Percentiles rank a stretch among this genome's conserved stretches.
phyloP scores from a whole-genome alignment of 2,113 vertebrate species.

The Planiliza haematocheilus region DNA sequence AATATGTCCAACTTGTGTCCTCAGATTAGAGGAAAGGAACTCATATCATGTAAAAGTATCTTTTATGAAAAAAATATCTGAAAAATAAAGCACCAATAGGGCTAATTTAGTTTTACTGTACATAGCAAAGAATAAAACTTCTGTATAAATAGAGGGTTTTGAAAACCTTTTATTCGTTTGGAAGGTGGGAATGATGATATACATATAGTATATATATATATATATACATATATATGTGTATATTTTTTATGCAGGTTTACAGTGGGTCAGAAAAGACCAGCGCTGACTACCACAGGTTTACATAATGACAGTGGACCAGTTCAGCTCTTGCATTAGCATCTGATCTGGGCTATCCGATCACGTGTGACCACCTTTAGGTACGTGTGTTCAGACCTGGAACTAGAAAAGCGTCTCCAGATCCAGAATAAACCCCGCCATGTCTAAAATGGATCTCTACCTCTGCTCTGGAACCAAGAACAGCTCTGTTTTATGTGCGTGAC shows the following conservation, averaged over 20 bases:
- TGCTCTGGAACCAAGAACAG: too few relatives aligned
- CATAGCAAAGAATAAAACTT: slow-evolving; percentile 6
- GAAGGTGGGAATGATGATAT: neutral
- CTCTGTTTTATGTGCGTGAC: too few relatives aligned
- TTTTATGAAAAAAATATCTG: slow-evolving; percentile 13
- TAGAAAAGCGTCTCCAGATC: too few relatives aligned
- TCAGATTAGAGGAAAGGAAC: slow-evolving; percentile 16
- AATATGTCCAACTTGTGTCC: slow-evolving; percentile 2
- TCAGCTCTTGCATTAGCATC: too few relatives aligned
- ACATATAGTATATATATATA: neutral
- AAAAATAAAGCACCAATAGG: slow-evolving; percentile 20
- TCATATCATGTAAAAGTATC: neutral
- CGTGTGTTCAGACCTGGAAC: too few relatives aligned
- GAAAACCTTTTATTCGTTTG: slow-evolving; percentile 9
- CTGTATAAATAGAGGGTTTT: neutral
- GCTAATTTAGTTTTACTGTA: slow-evolving; percentile 44
- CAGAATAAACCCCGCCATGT: too few relatives aligned
- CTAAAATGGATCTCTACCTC: too few relatives aligned
- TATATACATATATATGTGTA: neutral
- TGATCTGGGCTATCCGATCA: too few relatives aligned
- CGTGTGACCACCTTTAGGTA: too few relatives aligned
- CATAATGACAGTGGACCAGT: neutral
- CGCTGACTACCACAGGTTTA: slow-evolving; percentile 39
- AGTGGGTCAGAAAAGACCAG: slow-evolving; percentile 22
- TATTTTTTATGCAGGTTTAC: slow-evolving; percentile 48